These are phyloP conservation scores for Drosophila multiciliata DNA, from an alignment of 2,888 invertebrate genomes.

Conservation along the genomic window DNA sequence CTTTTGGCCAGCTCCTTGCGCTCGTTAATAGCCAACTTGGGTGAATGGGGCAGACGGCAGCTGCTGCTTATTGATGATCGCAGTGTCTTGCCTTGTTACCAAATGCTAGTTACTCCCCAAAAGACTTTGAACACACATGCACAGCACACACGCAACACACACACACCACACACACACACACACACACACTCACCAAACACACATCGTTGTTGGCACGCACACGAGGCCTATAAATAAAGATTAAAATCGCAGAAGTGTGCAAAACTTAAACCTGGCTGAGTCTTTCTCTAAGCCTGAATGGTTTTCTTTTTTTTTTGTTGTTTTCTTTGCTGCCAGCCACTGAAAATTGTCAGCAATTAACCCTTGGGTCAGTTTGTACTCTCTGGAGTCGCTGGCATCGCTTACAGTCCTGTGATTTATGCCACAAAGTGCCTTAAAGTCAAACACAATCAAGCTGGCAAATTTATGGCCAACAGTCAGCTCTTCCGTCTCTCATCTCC, in stretches of 20 bases:
- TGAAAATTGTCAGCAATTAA: conserved; percentile 78
- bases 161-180: conserved; percentile 24
- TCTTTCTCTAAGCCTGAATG: conserved; percentile 44
- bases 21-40: conserved; percentile 52
- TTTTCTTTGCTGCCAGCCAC: conserved; percentile 27
- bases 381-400: conserved; percentile 26
- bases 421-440: conserved; percentile 69
- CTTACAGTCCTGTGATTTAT: conserved; percentile 70
- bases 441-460: conserved; percentile 69
- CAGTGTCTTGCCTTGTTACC: conserved; percentile 72
- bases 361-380: conserved; percentile 62
- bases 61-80: conserved; percentile 74
- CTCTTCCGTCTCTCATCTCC: background rate
- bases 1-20: conserved; percentile 54
- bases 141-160: conserved; percentile 27
- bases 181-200: conserved; percentile 1
- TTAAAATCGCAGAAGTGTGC: conserved; percentile 68
- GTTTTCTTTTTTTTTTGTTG: conserved; percentile 14
- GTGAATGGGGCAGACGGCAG: conserved; percentile 48
- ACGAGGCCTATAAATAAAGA: conserved; percentile 74
- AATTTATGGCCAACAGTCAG: conserved; percentile 51
- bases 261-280: conserved; percentile 48
- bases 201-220: conserved; percentile 26
- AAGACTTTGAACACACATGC: conserved; percentile 51
- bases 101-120: conserved; percentile 55